A percentile compares a stretch with the other conserved stretches of the same genome.
These are phyloP conservation scores for Papilio xuthus DNA, from an alignment of 1,140 invertebrate genomes.

Conservation along the genomic window DNA sequence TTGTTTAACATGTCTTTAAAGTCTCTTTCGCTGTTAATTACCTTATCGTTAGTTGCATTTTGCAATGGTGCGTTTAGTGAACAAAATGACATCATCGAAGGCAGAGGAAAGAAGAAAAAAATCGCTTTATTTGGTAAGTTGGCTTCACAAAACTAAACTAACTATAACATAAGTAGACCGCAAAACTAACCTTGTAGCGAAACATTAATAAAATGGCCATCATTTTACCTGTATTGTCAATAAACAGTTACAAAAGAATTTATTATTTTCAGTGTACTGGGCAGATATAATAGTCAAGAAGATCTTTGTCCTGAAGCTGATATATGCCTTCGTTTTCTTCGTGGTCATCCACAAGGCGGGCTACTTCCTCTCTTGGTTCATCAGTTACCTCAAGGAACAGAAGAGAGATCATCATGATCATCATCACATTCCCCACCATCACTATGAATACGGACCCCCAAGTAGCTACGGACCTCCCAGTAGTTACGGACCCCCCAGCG, in stretches of 20 bases:
- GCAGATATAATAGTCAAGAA: conserved; percentile 72
- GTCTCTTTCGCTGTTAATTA: background rate
- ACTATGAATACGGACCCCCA: conserved; percentile 40
- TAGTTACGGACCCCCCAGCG: conserved; percentile 38
- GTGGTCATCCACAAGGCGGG: conserved; percentile 73
- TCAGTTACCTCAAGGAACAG: conserved; percentile 66
- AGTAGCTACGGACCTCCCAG: conserved; percentile 40
- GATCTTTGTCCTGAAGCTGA: conserved; percentile 68
- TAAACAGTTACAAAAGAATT: background rate
- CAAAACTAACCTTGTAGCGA: too few relatives aligned
- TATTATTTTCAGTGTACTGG: conserved; percentile 61
- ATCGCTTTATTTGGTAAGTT: conserved; percentile 33
- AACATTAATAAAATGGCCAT: too few relatives aligned
- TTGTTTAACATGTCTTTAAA: conserved; percentile 18
- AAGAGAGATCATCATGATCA: conserved; percentile 56
- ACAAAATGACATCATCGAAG: conserved; percentile 22
- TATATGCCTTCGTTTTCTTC: conserved; percentile 72
- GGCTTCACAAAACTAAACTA: background rate
- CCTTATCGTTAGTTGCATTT: background rate
- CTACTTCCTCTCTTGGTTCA: conserved; percentile 71
- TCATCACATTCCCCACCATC: conserved; percentile 41
- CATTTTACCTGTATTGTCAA: too few relatives aligned
- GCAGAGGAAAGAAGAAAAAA: conserved; percentile 34
- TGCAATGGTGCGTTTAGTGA: background rate
- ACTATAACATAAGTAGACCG: too few relatives aligned